A percentile compares a stretch with the other conserved stretches of the same genome.
These are phyloP conservation scores for Nothocercus nigrocapillus DNA, from an alignment of 2,113 vertebrate species.

Conservation along the genomic window DNA sequence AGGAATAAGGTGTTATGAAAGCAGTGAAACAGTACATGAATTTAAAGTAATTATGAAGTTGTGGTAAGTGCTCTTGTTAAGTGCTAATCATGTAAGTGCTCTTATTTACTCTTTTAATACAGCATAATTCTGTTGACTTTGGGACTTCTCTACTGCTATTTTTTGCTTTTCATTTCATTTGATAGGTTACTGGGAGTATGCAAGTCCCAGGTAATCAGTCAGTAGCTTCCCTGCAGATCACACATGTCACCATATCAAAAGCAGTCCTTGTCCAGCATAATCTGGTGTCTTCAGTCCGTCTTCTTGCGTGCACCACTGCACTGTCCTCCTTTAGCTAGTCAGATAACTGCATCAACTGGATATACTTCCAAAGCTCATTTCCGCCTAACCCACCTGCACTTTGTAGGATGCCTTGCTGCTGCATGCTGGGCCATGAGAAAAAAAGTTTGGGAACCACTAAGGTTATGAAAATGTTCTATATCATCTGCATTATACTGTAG, in stretches of 20 bases:
- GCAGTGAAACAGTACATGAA: not conserved
- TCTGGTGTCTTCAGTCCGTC: not conserved
- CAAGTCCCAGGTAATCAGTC: not conserved
- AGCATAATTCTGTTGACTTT: not conserved
- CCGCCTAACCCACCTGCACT: not conserved
- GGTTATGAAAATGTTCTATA: not conserved
- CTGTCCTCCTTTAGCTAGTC: not conserved
- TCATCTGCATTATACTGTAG: not conserved
- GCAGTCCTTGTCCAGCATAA: not conserved
- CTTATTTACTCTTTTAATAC: not conserved
- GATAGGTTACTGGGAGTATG: not conserved
- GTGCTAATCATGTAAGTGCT: not conserved
- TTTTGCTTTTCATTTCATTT: not conserved
- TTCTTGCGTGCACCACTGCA: fast-evolving
- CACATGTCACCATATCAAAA: fast-evolving
- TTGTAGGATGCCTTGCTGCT: not conserved
- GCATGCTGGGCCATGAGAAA: not conserved
- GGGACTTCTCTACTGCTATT: not conserved
- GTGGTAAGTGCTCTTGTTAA: fast-evolving
- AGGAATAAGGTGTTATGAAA: not conserved
- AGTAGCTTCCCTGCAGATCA: not conserved
- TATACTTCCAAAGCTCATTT: not conserved
- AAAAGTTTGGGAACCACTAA: not conserved
- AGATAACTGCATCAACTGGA: not conserved
- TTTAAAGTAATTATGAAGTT: not conserved